Evolutionary conservation across 2,888 invertebrate species (phyloP).

Genomic region (Emmelina monodactyla): DNA sequence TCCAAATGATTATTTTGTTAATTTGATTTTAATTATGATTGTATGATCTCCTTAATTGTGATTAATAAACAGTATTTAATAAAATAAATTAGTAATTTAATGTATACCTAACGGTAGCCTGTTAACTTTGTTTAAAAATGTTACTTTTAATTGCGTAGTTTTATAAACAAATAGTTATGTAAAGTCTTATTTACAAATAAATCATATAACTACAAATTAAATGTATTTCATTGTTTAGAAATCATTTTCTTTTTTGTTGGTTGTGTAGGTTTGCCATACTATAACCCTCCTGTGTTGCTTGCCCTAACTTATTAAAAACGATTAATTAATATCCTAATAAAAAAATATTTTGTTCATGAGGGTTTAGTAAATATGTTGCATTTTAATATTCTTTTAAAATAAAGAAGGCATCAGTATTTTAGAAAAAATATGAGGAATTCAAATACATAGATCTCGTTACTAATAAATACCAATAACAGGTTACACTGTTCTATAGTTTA

Average conservation of each 20-base stretch:
- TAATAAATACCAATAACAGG: no score
- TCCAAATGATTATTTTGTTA: no score
- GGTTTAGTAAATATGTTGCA: no score
- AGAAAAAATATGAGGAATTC: no score
- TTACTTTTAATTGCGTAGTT: conserved; percentile 32
- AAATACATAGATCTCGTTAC: no score
- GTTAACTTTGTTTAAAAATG: conserved; percentile 20
- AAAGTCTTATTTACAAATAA: conserved; percentile 58
- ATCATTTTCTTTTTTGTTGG: conserved; percentile 43
- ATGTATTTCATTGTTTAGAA: conserved; percentile 52
- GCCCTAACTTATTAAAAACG: no score
- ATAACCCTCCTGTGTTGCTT: conserved; percentile 27
- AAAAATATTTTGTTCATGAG: no score
- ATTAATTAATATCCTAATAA: no score
- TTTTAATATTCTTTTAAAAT: no score
- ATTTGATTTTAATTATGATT: no score
- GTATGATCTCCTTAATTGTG: conserved; percentile 30
- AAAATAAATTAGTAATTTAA: conserved; percentile 17
- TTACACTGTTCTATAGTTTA: no score
- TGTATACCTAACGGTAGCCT: conserved; percentile 21
- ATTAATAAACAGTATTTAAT: conserved; percentile 21
- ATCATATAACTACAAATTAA: conserved; percentile 54
- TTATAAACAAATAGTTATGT: conserved; percentile 53
- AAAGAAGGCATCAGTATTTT: no score
- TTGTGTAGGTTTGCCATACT: conserved; percentile 65